Evolutionary conservation across 2,113 vertebrate genomes (phyloP).

Genomic region (Bambusicola thoracicus): DNA sequence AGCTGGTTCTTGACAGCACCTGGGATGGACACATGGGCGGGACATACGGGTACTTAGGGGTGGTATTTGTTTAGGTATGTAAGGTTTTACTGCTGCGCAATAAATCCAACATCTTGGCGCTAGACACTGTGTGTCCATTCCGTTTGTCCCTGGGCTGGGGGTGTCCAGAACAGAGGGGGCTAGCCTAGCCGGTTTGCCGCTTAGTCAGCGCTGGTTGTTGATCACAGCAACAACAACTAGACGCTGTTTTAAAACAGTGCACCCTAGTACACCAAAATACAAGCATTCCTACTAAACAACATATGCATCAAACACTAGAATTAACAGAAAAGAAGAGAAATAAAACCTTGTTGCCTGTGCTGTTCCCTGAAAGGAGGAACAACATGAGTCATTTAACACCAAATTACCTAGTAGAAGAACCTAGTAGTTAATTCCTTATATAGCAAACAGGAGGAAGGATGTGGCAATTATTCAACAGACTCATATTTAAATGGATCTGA

Average conservation of each 20-base stretch:
- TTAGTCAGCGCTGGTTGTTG: too few relatives aligned
- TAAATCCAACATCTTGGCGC: too few relatives aligned
- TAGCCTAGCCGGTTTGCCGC: too few relatives aligned
- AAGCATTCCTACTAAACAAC: not conserved
- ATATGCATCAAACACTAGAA: accelerated
- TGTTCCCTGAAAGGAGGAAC: not conserved
- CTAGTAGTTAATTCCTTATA: constrained; percentile 22
- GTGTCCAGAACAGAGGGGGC: too few relatives aligned
- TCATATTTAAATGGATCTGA: constrained; percentile 2
- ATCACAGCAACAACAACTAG: too few relatives aligned
- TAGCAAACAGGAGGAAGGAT: not conserved
- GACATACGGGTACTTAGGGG: too few relatives aligned
- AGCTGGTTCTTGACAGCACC: too few relatives aligned
- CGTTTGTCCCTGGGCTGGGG: too few relatives aligned
- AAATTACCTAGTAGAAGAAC: constrained; percentile 3
- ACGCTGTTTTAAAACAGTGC: not conserved
- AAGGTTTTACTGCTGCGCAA: too few relatives aligned
- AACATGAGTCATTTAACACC: not conserved
- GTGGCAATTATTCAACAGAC: not conserved
- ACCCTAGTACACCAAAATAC: not conserved
- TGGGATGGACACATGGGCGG: too few relatives aligned
- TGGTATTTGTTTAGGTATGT: too few relatives aligned
- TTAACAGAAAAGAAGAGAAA: not conserved
- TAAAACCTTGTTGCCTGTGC: not conserved
- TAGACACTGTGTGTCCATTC: too few relatives aligned